Conservation (phyloP, 2,113 vertebrate species). For the Edolisoma coerulescens region DNA sequence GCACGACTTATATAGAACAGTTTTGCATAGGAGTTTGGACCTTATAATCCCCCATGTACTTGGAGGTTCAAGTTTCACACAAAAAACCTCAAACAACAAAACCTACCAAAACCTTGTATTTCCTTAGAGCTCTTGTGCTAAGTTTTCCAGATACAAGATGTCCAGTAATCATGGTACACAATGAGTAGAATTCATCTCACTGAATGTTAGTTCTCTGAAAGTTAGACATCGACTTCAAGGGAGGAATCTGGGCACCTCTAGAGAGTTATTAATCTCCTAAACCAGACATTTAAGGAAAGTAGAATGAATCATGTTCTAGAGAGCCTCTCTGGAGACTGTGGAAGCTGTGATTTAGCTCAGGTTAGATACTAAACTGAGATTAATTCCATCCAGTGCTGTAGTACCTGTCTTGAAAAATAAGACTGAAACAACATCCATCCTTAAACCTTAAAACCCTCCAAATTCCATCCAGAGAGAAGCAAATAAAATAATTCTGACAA, state of each 20-base stretch:
- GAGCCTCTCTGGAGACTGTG: background rate
- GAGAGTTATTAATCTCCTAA: background rate
- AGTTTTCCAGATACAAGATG: background rate
- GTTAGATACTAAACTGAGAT: background rate
- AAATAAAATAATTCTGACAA: background rate
- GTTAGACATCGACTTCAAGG: background rate
- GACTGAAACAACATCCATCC: background rate
- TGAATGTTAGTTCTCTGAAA: background rate
- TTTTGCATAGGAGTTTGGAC: background rate
- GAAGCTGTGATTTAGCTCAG: conserved; percentile 15
- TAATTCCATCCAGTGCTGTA: background rate
- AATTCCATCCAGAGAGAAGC: background rate
- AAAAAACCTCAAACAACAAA: background rate
- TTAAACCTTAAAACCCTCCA: background rate
- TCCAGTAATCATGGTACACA: background rate
- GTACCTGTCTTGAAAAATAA: background rate
- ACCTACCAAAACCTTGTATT: background rate
- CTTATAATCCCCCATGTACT: background rate
- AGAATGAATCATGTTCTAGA: background rate
- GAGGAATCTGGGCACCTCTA: background rate
- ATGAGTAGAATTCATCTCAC: background rate
- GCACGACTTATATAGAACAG: background rate
- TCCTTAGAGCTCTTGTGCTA: background rate
- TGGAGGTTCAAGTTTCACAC: background rate
- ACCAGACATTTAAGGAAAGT: background rate